These are phyloP conservation scores for Lucinisca nassula DNA, from an alignment of 2,888 invertebrate species.

Conservation along the genomic window DNA sequence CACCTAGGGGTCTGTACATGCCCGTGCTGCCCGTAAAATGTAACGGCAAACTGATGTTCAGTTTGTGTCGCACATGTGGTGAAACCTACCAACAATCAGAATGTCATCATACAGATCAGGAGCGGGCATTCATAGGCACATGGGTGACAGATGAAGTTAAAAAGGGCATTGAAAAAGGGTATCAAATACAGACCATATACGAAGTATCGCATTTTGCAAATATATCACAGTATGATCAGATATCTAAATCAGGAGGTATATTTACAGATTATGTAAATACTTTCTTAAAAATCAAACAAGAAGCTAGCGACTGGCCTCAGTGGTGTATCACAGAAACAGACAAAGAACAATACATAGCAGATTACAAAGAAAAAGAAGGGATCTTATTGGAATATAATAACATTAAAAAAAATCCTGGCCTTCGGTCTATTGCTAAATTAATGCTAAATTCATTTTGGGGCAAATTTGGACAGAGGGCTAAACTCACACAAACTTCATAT, in stretches of 20 bases:
- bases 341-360: constrained; percentile 63
- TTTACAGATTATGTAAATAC: constrained; percentile 78
- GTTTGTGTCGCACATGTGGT: no score
- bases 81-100: constrained; percentile 21
- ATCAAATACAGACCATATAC: constrained; percentile 38
- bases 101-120: constrained; percentile 35
- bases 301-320: constrained; percentile 76
- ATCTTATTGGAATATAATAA: constrained; percentile 39
- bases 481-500: constrained; percentile 38
- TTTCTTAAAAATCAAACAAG: constrained; percentile 68
- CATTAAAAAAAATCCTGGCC: constrained; percentile 53
- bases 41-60: no score
- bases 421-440: constrained; percentile 56
- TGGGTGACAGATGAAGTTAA: constrained; percentile 33
- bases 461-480: constrained; percentile 64
- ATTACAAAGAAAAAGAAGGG: constrained; percentile 50
- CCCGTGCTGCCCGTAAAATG: constrained; percentile 84
- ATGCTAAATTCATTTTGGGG: constrained; percentile 67
- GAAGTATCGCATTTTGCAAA: constrained; percentile 62
- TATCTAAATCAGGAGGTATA: constrained; percentile 50
- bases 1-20: no score
- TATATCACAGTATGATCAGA: constrained; percentile 40
- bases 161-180: constrained; percentile 40
- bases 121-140: constrained; percentile 47
- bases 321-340: constrained; percentile 63